Evolutionary conservation across 2,888 invertebrate genomes (phyloP).

Genomic region (Aplocera efformata): DNA sequence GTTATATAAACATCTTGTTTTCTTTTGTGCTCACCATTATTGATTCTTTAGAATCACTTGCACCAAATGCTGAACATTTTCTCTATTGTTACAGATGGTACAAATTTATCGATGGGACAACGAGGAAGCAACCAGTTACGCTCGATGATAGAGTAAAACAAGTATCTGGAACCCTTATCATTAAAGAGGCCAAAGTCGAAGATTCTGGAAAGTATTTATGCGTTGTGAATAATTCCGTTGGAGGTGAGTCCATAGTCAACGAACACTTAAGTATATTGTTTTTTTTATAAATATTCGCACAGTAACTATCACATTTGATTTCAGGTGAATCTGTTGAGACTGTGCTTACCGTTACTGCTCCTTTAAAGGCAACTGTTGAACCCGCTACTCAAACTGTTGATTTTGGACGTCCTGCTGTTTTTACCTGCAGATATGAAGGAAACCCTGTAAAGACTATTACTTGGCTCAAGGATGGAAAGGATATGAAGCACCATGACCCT

Average conservation of each 20-base stretch:
- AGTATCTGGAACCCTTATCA: constrained; percentile 95
- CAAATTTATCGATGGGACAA: constrained; percentile 93
- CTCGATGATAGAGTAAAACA: constrained; percentile 94
- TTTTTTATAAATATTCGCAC: too few species aligned
- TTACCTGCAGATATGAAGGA: constrained; percentile 94
- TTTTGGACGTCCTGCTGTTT: constrained; percentile 94
- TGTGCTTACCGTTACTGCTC: constrained; percentile 94
- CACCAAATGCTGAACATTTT: constrained; percentile 45
- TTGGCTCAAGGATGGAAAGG: constrained; percentile 96
- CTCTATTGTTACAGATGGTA: constrained; percentile 92
- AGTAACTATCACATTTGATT: too few species aligned
- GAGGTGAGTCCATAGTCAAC: constrained; percentile 77
- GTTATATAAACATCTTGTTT: too few species aligned
- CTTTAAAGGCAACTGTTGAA: constrained; percentile 92
- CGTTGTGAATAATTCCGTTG: constrained; percentile 96
- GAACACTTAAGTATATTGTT: too few species aligned
- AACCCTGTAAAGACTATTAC: constrained; percentile 95
- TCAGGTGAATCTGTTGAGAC: constrained; percentile 95
- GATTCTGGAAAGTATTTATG: constrained; percentile 97
- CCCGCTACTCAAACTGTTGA: constrained; percentile 95
- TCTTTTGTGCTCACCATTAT: constrained; percentile 4
- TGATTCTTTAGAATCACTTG: neutral
- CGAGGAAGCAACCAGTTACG: constrained; percentile 92
- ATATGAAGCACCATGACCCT: constrained; percentile 90
- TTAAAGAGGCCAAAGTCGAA: constrained; percentile 93